Percentiles rank a stretch among this genome's conserved stretches.
phyloP scores from a whole-genome alignment of 1,140 invertebrate species.

The Diploscapter pachys region DNA sequence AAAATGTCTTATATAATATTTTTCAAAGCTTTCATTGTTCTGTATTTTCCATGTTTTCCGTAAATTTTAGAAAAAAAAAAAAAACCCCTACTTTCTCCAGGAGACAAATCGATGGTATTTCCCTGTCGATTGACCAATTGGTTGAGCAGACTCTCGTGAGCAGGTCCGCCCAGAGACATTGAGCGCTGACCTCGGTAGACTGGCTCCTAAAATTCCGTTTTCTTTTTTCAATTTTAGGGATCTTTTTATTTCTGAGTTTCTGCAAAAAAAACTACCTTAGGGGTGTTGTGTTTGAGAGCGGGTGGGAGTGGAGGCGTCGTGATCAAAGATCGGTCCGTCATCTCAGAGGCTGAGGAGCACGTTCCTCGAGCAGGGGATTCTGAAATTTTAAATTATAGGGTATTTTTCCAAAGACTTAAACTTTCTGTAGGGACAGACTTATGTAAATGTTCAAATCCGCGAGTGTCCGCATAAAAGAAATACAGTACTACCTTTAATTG shows the following conservation, averaged over 20 bases:
- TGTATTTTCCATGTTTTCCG: too few species aligned
- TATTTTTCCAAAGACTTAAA: too few species aligned
- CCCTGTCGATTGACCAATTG: conserved; percentile 41
- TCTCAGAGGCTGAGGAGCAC: conserved; percentile 17
- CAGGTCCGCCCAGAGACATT: conserved; percentile 56
- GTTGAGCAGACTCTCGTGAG: conserved; percentile 52
- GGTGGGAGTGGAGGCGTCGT: conserved; percentile 27
- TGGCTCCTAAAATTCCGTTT: neutral
- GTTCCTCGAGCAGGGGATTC: conserved; percentile 25
- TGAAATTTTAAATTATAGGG: neutral
- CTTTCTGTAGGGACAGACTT: too few species aligned
- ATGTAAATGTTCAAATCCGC: too few species aligned
- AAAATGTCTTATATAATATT: too few species aligned
- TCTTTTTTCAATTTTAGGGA: neutral
- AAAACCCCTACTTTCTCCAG: conserved; percentile 15
- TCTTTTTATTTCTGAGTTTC: neutral
- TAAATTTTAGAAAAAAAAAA: neutral
- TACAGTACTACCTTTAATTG: too few species aligned
- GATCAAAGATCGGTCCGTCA: conserved; percentile 17
- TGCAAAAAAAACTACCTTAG: neutral
- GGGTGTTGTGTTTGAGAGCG: conserved; percentile 21
- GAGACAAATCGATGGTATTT: conserved; percentile 49
- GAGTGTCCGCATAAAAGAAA: too few species aligned
- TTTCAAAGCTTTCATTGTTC: too few species aligned
- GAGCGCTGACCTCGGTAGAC: conserved; percentile 50